Conservation (phyloP, 2,888 invertebrate species). For the Trilocha varians region DNA sequence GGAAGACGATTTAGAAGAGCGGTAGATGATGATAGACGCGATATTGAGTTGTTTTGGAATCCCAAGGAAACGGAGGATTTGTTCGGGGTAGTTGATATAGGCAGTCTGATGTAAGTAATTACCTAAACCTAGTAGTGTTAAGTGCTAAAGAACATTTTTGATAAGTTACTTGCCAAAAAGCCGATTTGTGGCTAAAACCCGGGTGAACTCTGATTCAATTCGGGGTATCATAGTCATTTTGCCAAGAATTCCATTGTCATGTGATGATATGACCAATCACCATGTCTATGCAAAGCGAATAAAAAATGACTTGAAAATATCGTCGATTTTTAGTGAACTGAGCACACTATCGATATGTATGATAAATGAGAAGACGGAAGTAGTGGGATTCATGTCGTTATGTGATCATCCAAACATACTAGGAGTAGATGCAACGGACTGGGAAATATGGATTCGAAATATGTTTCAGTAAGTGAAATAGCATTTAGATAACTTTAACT, state of each 20-base stretch:
- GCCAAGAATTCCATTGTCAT: too few relatives aligned
- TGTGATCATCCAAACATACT: constrained; percentile 71
- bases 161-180: too few relatives aligned
- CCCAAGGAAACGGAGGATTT: constrained; percentile 25
- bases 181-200: too few relatives aligned
- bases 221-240: too few relatives aligned
- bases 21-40: constrained; percentile 44
- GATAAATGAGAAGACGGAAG: constrained; percentile 47
- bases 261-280: too few relatives aligned
- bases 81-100: constrained; percentile 42
- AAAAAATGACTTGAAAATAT: neutral
- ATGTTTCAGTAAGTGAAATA: constrained; percentile 54
- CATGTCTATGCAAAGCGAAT: too few relatives aligned
- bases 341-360: constrained; percentile 66
- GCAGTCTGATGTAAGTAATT: constrained; percentile 45
- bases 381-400: constrained; percentile 52
- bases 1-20: constrained; percentile 51
- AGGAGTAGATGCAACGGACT: constrained; percentile 65
- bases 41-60: constrained; percentile 38
- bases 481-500: too few relatives aligned
- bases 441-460: constrained; percentile 64
- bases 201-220: too few relatives aligned
- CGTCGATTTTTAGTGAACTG: constrained; percentile 38
- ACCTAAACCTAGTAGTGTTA: too few relatives aligned
- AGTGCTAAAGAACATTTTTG: too few relatives aligned